phyloP scores from a whole-genome alignment of 2,888 invertebrate species.

The Hoplodrina ambigua region DNA sequence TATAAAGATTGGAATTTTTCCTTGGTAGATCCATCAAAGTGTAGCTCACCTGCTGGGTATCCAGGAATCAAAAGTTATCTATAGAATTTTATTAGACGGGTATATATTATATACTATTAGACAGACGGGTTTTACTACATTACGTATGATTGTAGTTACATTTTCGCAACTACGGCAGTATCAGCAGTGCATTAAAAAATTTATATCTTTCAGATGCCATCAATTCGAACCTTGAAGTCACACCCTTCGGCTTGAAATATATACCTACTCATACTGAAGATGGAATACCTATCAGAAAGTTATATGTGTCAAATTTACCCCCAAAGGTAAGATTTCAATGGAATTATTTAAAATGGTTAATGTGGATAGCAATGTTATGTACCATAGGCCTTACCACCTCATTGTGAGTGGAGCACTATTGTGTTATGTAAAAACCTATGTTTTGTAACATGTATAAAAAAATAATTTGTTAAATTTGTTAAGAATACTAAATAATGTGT shows the following conservation, averaged over 20 bases:
- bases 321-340: conserved; percentile 83
- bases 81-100: too few relatives aligned
- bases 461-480: too few relatives aligned
- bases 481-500: too few relatives aligned
- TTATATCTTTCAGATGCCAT: conserved; percentile 75
- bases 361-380: neutral
- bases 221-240: conserved; percentile 74
- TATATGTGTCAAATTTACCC: conserved; percentile 90
- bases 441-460: too few relatives aligned
- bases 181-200: conserved; percentile 2
- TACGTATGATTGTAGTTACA: neutral
- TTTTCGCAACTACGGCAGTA: conserved; percentile 6
- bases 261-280: conserved; percentile 89
- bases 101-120: too few relatives aligned
- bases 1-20: conserved; percentile 11
- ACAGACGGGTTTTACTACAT: neutral
- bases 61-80: neutral
- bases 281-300: conserved; percentile 90
- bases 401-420: neutral
- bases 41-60: conserved; percentile 10
- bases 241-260: conserved; percentile 75
- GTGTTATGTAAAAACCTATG: neutral
- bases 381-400: neutral
- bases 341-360: neutral
- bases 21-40: conserved; percentile 8